Conservation (phyloP, 1,140 invertebrate species). For the Bombus affinis region DNA sequence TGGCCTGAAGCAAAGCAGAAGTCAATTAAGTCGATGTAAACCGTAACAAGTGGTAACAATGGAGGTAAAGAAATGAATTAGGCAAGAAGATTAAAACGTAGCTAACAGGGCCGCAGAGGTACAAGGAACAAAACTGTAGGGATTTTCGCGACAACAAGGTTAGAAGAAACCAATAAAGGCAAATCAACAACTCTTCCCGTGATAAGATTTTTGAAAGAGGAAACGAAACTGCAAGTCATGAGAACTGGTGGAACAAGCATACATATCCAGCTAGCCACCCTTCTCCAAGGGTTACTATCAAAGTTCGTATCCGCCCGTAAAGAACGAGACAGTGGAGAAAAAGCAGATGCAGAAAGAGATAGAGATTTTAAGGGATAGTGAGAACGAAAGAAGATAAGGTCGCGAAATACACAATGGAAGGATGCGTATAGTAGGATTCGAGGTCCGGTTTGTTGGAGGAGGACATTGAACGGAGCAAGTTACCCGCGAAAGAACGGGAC, state of each 20-base stretch:
- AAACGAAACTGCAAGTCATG: not conserved
- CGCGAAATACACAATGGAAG: constrained; percentile 48
- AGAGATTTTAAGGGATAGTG: constrained; percentile 24
- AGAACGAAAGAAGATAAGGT: constrained; percentile 33
- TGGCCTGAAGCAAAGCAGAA: constrained; percentile 8
- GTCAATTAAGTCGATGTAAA: constrained; percentile 49
- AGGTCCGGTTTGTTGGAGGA: constrained; percentile 44
- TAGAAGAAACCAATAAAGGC: constrained; percentile 44
- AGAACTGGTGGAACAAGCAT: not conserved
- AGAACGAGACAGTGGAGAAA: not conserved
- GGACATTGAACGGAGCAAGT: constrained; percentile 48
- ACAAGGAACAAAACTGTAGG: not conserved
- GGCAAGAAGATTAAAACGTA: not conserved
- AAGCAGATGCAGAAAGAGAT: constrained; percentile 4
- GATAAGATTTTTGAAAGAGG: constrained; percentile 23
- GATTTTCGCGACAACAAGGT: constrained; percentile 41
- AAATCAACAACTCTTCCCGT: constrained; percentile 50
- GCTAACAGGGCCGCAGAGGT: constrained; percentile 4
- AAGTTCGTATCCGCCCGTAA: not conserved
- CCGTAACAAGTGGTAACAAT: constrained; percentile 30
- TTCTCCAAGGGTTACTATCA: too few species aligned
- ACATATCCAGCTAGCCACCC: not conserved
- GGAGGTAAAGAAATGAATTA: constrained; percentile 11
- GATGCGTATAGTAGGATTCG: constrained; percentile 46
- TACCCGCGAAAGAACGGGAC: constrained; percentile 48